These are phyloP conservation scores for Phymanthus crucifer DNA, from an alignment of 92 coral and sea anemone species.

Conservation along the genomic window DNA sequence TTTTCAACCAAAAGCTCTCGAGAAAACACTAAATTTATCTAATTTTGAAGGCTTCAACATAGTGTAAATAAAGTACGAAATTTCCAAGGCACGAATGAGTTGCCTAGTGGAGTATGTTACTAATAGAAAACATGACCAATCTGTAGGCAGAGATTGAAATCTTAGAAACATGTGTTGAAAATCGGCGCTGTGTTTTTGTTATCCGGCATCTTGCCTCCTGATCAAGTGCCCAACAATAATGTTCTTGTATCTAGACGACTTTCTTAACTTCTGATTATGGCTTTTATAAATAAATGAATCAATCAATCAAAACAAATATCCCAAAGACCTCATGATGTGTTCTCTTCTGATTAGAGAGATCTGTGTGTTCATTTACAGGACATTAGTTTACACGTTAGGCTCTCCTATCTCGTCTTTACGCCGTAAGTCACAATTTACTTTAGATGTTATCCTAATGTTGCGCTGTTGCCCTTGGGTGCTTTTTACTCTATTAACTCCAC, in stretches of 20 bases:
- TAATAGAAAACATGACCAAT: neutral
- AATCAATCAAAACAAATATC: constrained; percentile 45
- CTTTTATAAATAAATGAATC: constrained; percentile 41
- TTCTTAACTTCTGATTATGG: constrained; percentile 26
- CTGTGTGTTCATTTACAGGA: constrained; percentile 24
- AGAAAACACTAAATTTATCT: neutral
- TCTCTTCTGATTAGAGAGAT: constrained; percentile 29
- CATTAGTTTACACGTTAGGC: constrained; percentile 58
- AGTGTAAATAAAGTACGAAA: neutral
- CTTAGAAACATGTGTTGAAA: neutral
- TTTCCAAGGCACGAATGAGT: no score
- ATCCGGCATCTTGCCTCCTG: neutral
- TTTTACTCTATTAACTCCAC: constrained; percentile 11
- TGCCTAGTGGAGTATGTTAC: neutral
- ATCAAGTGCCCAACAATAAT: neutral
- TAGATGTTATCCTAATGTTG: constrained; percentile 43
- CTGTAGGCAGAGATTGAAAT: neutral
- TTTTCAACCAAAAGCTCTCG: neutral
- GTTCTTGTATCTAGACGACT: constrained; percentile 9
- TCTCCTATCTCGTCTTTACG: constrained; percentile 30
- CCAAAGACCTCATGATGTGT: constrained; percentile 24
- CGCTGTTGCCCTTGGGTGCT: constrained; percentile 18
- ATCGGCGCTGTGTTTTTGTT: neutral
- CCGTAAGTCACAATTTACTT: constrained; percentile 37
- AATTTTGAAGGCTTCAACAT: neutral